Evolutionary conservation across 2,888 invertebrate genomes (phyloP).

Genomic region (Leucophenga maculata): DNA sequence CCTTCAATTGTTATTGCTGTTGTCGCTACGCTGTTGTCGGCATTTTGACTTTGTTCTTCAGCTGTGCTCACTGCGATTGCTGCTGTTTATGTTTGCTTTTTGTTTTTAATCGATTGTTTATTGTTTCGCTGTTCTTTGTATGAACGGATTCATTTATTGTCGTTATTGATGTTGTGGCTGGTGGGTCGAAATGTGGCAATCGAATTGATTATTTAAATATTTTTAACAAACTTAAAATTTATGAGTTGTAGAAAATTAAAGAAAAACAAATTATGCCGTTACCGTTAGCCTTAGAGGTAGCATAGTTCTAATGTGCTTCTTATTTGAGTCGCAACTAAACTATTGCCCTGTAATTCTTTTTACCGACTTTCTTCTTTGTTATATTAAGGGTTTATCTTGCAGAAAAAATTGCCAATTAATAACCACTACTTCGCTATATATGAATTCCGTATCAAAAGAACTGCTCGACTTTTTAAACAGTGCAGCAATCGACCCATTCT

Average conservation of each 20-base stretch:
- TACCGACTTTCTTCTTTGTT: no score
- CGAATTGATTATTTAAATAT: conserved; percentile 68
- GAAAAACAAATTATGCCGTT: neutral
- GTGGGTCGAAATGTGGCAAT: conserved; percentile 57
- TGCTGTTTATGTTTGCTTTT: conserved; percentile 47
- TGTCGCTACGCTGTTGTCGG: conserved; percentile 47
- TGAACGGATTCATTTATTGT: conserved; percentile 34
- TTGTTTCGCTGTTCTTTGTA: conserved; percentile 53
- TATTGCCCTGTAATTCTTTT: no score
- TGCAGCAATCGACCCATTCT: no score
- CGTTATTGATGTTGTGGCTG: conserved; percentile 32
- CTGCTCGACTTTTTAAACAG: no score
- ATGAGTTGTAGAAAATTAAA: conserved; percentile 62
- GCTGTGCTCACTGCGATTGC: conserved; percentile 44
- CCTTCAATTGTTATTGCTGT: neutral
- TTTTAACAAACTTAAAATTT: conserved; percentile 67
- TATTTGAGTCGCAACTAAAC: no score
- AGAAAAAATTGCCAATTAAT: no score
- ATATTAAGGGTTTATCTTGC: no score
- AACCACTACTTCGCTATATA: no score
- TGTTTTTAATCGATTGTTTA: conserved; percentile 65
- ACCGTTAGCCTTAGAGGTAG: no score
- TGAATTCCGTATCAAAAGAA: no score
- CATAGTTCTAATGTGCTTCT: no score
- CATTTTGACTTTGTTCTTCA: conserved; percentile 54